These are phyloP conservation scores for Erpetoichthys calabaricus DNA, from an alignment of 2,797 vertebrate genomes.

Conservation along the genomic window DNA sequence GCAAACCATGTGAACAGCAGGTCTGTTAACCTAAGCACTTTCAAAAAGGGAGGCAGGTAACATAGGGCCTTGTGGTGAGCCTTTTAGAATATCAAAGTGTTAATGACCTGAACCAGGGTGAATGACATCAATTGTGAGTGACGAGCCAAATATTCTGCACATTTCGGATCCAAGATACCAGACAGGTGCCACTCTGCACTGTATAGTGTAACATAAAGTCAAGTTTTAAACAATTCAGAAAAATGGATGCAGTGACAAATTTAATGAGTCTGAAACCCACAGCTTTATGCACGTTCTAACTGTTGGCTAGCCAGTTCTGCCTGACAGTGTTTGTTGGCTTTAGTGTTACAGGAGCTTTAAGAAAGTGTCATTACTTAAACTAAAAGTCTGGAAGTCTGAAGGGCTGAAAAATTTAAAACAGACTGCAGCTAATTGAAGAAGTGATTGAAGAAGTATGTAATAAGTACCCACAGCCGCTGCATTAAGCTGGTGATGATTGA, in stretches of 20 bases:
- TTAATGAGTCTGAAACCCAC: too few species aligned
- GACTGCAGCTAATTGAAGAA: constrained; percentile 28
- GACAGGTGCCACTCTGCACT: too few species aligned
- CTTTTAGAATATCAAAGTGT: constrained; percentile 5
- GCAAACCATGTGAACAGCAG: constrained; percentile 9
- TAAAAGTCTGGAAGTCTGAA: background rate
- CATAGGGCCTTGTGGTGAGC: constrained; percentile 3
- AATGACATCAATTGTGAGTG: constrained; percentile 5
- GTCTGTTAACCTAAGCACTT: constrained; percentile 1
- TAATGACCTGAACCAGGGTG: constrained; percentile 8
- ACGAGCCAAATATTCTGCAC: background rate
- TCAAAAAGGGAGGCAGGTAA: constrained; percentile 4
- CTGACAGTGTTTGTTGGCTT: background rate
- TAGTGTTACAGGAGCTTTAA: background rate
- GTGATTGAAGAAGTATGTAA: constrained; percentile 54
- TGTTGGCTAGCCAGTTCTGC: too few species aligned
- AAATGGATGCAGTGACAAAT: too few species aligned
- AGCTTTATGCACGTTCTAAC: too few species aligned
- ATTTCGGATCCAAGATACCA: too few species aligned
- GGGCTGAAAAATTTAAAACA: constrained; percentile 6
- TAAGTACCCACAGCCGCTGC: constrained; percentile 28
- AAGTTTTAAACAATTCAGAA: too few species aligned
- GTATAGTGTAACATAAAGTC: too few species aligned
- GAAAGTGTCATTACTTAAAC: constrained; percentile 2
- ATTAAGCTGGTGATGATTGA: constrained; percentile 46